Evolutionary conservation across 2,888 invertebrate genomes (phyloP), one percentile per base, ranked within the genome.

Genomic region (Encarsia formosa): DNA sequence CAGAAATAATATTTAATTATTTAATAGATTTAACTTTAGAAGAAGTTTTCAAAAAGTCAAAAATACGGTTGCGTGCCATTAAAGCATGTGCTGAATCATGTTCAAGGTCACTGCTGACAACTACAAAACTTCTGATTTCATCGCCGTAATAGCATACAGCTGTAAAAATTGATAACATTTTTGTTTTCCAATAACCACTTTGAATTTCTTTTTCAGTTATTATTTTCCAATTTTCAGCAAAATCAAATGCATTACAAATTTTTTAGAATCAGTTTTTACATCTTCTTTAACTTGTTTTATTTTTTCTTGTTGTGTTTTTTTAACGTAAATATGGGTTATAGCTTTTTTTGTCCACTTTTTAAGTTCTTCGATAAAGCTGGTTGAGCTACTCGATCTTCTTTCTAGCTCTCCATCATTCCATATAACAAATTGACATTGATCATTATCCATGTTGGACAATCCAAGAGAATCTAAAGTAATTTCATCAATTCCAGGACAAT

Each of bases 121-220:
- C 20, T 11, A 15, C 31, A 38, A 20, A 39, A 31, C 47, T 38
- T 23, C 19, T 6, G 19, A 19, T 31, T 13, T 31, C 11, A 20
- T 1, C 13, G 20, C 15, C 22, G 5, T 13, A 15, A 35, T 38
- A 37, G 19, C 39, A 37, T 24, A 47, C 39, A 2, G 38, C 40
- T 39, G 31, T 48, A 16, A 40, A 40, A 15, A 41, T 41, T 3
- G 26, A 49, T 32, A 29, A 49, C 34, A n/a, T 41, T 18, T 41
- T 49, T 29, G n/a, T 20, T 22, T 19, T 32, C 34, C 32, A 40
- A 13, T 40, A 31, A 3, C 4, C 2, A 32, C 18, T 40, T 32
- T 41, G 42, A 9, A 41, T 26, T 40, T 40, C 18, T 3, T 15
- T 20, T 16, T 19, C 2, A 5, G 15, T n/a, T n/a, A 40, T 22